These are phyloP conservation scores for Salvator merianae DNA, from an alignment of 2,113 vertebrate genomes.

Conservation along the genomic window DNA sequence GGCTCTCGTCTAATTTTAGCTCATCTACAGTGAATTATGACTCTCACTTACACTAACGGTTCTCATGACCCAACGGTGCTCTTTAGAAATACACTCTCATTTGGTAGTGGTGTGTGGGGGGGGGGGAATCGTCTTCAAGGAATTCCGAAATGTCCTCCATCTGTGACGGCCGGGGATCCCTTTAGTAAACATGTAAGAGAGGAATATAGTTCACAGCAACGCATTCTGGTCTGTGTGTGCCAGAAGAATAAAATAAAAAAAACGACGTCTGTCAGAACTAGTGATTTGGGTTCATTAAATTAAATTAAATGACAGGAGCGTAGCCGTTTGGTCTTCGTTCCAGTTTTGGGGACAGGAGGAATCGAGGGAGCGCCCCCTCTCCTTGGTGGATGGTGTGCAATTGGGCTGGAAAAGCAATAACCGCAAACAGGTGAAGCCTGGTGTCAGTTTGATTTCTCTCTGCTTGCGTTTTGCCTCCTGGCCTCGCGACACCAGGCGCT, in stretches of 20 bases:
- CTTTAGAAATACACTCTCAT: constrained; percentile 61
- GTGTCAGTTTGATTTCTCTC: constrained; percentile 21
- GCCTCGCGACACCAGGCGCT: constrained; percentile 63
- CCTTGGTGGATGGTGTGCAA: constrained; percentile 53
- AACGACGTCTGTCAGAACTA: constrained; percentile 67
- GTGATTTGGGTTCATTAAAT: constrained; percentile 33
- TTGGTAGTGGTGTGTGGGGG: background rate
- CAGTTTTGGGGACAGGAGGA: constrained; percentile 43
- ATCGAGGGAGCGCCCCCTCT: constrained; percentile 38
- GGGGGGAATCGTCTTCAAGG: constrained; percentile 55
- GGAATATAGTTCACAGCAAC: constrained; percentile 68
- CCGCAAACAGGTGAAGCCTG: constrained; percentile 75
- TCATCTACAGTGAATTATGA: constrained; percentile 63
- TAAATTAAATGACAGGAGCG: background rate
- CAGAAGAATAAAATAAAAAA: constrained; percentile 50
- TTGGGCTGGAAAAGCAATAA: constrained; percentile 70
- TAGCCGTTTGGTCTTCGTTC: constrained; percentile 53
- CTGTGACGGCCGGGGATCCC: constrained; percentile 66
- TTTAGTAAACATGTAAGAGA: constrained; percentile 68
- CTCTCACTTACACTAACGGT: constrained; percentile 61
- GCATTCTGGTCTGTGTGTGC: constrained; percentile 70
- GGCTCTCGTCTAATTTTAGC: constrained; percentile 64
- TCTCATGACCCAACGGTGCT: constrained; percentile 66
- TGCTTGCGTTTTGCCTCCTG: constrained; percentile 59
- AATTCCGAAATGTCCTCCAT: constrained; percentile 61